Evolutionary conservation across 2,113 vertebrate genomes (phyloP).

Genomic region (Lepisosteus osseus): DNA sequence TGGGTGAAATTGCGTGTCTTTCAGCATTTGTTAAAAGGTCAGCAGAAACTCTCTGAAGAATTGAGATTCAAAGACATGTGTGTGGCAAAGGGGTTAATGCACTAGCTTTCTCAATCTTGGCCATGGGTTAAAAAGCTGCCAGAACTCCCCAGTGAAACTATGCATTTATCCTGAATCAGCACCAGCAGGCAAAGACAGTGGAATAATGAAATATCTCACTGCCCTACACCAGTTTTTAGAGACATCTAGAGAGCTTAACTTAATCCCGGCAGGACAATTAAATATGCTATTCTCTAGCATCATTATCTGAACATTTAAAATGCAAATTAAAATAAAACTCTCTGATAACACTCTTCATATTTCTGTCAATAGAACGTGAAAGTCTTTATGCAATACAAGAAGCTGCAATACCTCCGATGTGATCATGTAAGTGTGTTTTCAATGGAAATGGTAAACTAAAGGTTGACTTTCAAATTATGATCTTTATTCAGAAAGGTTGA

Average conservation of each 20-base stretch:
- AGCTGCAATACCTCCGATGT: conserved; percentile 17
- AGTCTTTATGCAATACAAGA: background rate
- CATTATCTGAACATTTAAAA: conserved; percentile 39
- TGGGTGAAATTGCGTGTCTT: conserved; percentile 36
- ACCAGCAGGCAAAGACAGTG: conserved; percentile 17
- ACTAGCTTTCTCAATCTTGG: conserved; percentile 20
- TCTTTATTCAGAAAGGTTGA: conserved; percentile 62
- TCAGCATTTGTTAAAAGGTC: conserved; percentile 43
- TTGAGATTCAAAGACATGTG: conserved; percentile 17
- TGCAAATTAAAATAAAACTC: conserved; percentile 33
- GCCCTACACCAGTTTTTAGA: conserved; percentile 23
- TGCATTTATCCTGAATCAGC: conserved; percentile 25
- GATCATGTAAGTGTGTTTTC: conserved; percentile 34
- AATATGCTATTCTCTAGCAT: conserved; percentile 37
- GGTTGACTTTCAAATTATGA: conserved; percentile 58
- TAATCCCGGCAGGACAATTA: conserved; percentile 42
- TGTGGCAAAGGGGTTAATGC: conserved; percentile 21
- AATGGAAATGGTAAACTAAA: conserved; percentile 53
- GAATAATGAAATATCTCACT: conserved; percentile 31
- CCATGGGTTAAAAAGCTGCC: conserved; percentile 13
- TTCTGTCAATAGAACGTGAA: conserved; percentile 3
- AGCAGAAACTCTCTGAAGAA: conserved; percentile 26
- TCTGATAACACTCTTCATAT: conserved; percentile 14
- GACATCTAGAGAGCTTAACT: conserved; percentile 37
- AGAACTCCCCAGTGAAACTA: conserved; percentile 2